phyloP scores from a whole-genome alignment of 1,140 invertebrate genomes.

The Nomia melanderi region DNA sequence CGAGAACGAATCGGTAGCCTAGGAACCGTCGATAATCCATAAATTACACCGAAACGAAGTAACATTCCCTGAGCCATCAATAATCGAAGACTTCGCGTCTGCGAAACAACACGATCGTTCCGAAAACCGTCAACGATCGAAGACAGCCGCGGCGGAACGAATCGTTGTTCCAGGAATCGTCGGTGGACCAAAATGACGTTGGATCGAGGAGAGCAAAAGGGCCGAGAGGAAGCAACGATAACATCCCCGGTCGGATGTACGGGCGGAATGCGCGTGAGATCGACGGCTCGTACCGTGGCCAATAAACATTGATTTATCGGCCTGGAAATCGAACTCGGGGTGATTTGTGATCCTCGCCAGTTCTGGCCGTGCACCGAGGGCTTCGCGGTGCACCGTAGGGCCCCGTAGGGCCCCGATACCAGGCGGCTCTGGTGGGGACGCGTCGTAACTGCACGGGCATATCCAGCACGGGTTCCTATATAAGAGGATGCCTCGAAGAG shows the following conservation, averaged over 20 bases:
- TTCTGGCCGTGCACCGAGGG: constrained; percentile 28
- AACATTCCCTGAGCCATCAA: no score
- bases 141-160: background rate
- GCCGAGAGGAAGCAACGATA: background rate
- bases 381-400: constrained; percentile 31
- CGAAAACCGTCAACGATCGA: no score
- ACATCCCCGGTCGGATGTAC: constrained; percentile 23
- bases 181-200: background rate
- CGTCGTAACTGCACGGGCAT: constrained; percentile 44
- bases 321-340: constrained; percentile 74
- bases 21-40: no score
- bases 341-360: constrained; percentile 74
- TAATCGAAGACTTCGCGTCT: no score
- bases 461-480: constrained; percentile 67
- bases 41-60: no score
- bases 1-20: no score
- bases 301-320: constrained; percentile 80
- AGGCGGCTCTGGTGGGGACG: constrained; percentile 52
- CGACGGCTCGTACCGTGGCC: constrained; percentile 54
- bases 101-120: no score
- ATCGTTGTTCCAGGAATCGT: background rate
- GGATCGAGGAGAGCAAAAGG: background rate
- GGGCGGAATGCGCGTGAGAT: constrained; percentile 42
- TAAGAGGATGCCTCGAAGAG: constrained; percentile 70
- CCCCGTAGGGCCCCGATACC: constrained; percentile 15